Percentiles rank a stretch among this genome's conserved stretches.
Conservation (phyloP, 2,113 vertebrate species). For the Ptilorrhoa leucosticta region DNA sequence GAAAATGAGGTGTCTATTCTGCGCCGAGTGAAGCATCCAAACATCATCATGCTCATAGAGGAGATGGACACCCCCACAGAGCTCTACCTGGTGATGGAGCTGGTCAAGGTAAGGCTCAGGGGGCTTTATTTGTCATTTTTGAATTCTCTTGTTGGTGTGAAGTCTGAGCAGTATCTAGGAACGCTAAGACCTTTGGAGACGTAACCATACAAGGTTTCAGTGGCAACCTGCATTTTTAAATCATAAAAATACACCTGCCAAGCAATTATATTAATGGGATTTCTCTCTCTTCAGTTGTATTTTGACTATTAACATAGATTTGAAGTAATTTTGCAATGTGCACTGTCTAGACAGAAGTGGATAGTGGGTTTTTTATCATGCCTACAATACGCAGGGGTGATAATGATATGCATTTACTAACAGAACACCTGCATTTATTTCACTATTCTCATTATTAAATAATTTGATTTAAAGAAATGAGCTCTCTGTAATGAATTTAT, state of each 20-base stretch:
- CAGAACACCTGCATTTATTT: not conserved
- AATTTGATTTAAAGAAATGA: not conserved
- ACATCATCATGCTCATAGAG: slow-evolving; percentile 96
- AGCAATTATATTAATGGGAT: not conserved
- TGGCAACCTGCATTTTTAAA: not conserved
- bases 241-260: not conserved
- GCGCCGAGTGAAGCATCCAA: slow-evolving; percentile 92
- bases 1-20: slow-evolving; percentile 95
- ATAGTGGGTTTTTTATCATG: not conserved
- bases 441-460: not conserved
- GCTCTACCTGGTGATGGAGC: slow-evolving; percentile 95
- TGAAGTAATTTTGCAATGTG: not conserved
- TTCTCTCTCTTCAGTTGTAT: not conserved
- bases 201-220: not conserved
- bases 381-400: not conserved
- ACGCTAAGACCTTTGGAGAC: not conserved
- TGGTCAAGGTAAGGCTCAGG: slow-evolving; percentile 84
- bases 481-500: not conserved
- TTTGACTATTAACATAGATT: not conserved
- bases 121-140: not conserved
- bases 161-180: not conserved
- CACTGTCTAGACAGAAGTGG: not conserved
- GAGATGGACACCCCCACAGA: slow-evolving; percentile 92
- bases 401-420: not conserved
- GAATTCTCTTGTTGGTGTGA: not conserved